phyloP scores from a whole-genome alignment of 2,888 invertebrate genomes.

The Pandemis cinnamomeana region DNA sequence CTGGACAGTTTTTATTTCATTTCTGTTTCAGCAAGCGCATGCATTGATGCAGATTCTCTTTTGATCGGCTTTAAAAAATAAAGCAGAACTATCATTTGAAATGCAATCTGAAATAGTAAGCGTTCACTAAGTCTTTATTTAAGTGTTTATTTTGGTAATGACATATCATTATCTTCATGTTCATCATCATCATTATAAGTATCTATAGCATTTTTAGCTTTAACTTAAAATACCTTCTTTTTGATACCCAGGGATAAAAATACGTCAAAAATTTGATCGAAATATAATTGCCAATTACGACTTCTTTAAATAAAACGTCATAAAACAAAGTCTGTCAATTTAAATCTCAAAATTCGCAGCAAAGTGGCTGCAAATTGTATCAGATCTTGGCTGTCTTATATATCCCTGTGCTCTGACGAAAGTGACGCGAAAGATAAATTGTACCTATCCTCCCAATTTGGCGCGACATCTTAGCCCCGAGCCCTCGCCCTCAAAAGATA shows the following conservation, averaged over 20 bases:
- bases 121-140: too few relatives aligned
- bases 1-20: background rate
- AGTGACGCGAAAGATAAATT: slow-evolving; percentile 36
- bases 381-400: slow-evolving; percentile 20
- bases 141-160: too few relatives aligned
- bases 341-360: background rate
- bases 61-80: background rate
- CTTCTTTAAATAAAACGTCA: too few relatives aligned
- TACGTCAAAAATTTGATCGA: too few relatives aligned
- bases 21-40: background rate
- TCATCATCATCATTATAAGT: too few relatives aligned
- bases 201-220: background rate
- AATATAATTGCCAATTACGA: too few relatives aligned
- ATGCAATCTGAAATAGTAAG: background rate
- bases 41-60: background rate
- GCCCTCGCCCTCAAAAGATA: background rate
- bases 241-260: too few relatives aligned
- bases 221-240: too few relatives aligned
- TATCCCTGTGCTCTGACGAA: slow-evolving; percentile 13
- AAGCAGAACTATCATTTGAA: background rate
- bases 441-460: slow-evolving; percentile 29
- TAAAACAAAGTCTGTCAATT: background rate
- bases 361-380: slow-evolving; percentile 16
- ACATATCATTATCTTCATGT: too few relatives aligned
- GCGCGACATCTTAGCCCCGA: slow-evolving; percentile 10